phyloP scores from a whole-genome alignment of 2,888 invertebrate species.

The Tipula vernalis region DNA sequence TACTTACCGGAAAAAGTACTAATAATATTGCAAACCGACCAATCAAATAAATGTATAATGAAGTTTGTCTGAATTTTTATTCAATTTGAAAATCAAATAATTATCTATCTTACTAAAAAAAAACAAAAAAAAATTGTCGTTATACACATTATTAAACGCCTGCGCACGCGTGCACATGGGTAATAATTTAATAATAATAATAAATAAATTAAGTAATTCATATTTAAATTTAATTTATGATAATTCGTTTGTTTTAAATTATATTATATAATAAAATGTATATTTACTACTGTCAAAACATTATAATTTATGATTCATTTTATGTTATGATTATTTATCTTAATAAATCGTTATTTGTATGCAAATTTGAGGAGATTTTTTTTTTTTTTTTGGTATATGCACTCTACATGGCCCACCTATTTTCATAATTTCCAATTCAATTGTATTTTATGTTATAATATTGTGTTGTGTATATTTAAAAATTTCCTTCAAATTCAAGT shows the following conservation, averaged over 20 bases:
- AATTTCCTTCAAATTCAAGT: background rate
- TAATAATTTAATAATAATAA: background rate
- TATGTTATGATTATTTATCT: background rate
- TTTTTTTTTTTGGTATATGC: background rate
- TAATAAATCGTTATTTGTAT: background rate
- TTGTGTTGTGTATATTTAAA: background rate
- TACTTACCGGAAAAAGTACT: background rate
- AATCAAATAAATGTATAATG: background rate
- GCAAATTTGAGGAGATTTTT: background rate
- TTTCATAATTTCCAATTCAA: background rate
- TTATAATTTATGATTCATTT: background rate
- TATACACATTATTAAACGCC: background rate
- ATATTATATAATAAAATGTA: background rate
- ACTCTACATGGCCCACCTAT: background rate
- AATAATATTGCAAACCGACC: background rate
- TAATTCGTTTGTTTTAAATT: background rate
- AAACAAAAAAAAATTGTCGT: background rate
- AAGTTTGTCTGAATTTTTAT: background rate
- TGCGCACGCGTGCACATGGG: background rate
- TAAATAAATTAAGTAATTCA: background rate
- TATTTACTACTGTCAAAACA: background rate
- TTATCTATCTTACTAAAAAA: background rate
- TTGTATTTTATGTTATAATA: background rate
- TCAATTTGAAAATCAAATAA: background rate
- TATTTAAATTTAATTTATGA: background rate